A percentile compares a stretch with the other conserved stretches of the same genome.
These are phyloP conservation scores for Thereva nobilitata DNA, from an alignment of 2,888 invertebrate genomes.

Conservation along the genomic window DNA sequence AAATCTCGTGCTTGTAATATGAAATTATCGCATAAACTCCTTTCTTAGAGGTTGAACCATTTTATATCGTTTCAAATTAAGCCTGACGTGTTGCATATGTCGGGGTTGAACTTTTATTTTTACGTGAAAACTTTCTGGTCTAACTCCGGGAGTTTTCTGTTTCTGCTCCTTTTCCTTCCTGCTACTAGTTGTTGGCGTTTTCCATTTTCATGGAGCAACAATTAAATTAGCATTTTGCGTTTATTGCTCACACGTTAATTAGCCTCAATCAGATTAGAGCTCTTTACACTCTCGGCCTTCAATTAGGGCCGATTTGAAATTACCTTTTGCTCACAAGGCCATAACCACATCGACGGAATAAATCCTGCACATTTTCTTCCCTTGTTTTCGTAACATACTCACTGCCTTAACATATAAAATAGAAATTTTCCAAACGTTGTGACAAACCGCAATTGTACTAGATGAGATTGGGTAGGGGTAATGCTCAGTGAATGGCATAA, in stretches of 20 bases:
- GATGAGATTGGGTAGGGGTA: slow-evolving; percentile 4
- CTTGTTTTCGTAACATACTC: neutral
- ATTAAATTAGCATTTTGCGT: slow-evolving; percentile 41
- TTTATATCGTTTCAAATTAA: slow-evolving; percentile 10
- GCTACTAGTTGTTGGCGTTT: neutral
- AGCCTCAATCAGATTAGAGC: slow-evolving; percentile 33
- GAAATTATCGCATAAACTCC: slow-evolving; percentile 32
- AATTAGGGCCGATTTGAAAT: slow-evolving; percentile 25
- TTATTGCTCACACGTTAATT: slow-evolving; percentile 39
- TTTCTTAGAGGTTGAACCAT: slow-evolving; percentile 2
- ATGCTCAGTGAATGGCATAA: slow-evolving; percentile 20
- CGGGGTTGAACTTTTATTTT: slow-evolving; percentile 7
- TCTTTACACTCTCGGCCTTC: slow-evolving; percentile 28
- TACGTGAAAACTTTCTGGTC: too few relatives aligned
- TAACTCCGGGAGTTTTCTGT: too few relatives aligned
- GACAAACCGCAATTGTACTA: slow-evolving; percentile 25
- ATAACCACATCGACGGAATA: neutral
- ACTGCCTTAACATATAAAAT: too few relatives aligned
- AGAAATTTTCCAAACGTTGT: slow-evolving; percentile 1
- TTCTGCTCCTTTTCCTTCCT: too few relatives aligned
- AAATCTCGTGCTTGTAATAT: slow-evolving; percentile 27
- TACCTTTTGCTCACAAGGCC: slow-evolving; percentile 16
- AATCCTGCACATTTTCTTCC: slow-evolving; percentile 25
- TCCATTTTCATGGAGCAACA: slow-evolving; percentile 28
- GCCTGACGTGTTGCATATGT: slow-evolving; percentile 29